Evolutionary conservation across 2,888 invertebrate species (phyloP), one percentile per base, ranked within the genome.

Genomic region (Meta bourneti): DNA sequence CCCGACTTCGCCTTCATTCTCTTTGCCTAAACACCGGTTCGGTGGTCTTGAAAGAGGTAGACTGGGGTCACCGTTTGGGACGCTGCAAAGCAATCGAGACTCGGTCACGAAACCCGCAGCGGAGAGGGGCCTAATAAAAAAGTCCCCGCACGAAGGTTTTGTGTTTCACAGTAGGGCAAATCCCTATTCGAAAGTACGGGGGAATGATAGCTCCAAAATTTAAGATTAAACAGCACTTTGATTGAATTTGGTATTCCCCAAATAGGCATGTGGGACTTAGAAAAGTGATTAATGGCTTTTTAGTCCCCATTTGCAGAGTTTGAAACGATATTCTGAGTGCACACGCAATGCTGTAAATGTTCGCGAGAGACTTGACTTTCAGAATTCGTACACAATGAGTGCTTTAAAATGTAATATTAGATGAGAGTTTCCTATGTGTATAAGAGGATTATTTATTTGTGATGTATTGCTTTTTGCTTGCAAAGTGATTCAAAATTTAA

Each of bases 1-100:
- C 72, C 7, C 19, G 19, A 8, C 75, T n/a, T 48, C 77, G 19
- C 79, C 71, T 78, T 75, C n/a, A 72, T 34, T 81, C 82, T 89
- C 89, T 89, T 83, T 89, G 81, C 83, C 83, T 89, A 89, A 89
- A 89, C 83, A 89, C 83, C 83, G 89, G 89, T n/a, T 83, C 83
- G 78, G 71, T 88, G 88, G 69, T 72, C 75, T 72, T 74, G 70
- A 88, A 89, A 75, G 69, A 71, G 34, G 34, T 34, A 34, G 34
- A 4, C 34, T 34, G 34, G 70, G 78, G 49, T 71, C 79, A 87
- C 19, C 20, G 70, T 34, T 74, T 19, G 74, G 86, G 20, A 72
- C 74, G 34, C 49, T 74, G 19, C 52, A 74, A 74, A 89, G 52
- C 75, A 89, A 82, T 83, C 70, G 83, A 61, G 54, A 70, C 9